Evolutionary conservation across 2,888 invertebrate genomes (phyloP).

Genomic region (Lycophotia porphyrea): DNA sequence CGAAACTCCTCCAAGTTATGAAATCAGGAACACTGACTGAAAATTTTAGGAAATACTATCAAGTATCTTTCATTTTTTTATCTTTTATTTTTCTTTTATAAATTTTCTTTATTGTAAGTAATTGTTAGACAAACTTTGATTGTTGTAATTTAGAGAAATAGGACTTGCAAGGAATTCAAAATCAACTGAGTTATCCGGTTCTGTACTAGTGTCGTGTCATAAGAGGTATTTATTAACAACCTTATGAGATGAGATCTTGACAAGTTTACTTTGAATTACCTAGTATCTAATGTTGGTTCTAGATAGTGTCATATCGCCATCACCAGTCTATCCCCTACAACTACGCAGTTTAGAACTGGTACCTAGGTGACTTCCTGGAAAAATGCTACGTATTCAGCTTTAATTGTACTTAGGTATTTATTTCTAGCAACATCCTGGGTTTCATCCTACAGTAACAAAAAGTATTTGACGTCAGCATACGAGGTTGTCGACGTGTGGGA

Average conservation of each 20-base stretch:
- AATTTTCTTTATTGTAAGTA: background rate
- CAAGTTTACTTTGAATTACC: background rate
- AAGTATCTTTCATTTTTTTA: too few relatives aligned
- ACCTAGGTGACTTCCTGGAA: slow-evolving; percentile 9
- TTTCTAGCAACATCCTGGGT: background rate
- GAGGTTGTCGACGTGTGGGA: slow-evolving; percentile 6
- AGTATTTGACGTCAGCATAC: background rate
- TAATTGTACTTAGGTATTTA: background rate
- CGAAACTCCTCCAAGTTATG: too few relatives aligned
- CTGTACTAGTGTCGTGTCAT: too few relatives aligned
- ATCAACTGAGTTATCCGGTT: background rate
- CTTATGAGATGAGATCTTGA: background rate
- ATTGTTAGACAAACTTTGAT: background rate
- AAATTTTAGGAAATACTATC: too few relatives aligned
- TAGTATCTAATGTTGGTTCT: slow-evolving; percentile 16
- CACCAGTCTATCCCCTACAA: background rate
- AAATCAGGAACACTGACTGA: too few relatives aligned
- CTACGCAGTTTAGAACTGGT: slow-evolving; percentile 3
- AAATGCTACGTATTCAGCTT: background rate
- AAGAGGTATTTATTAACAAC: too few relatives aligned
- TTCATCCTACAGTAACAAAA: background rate
- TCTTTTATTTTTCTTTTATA: background rate
- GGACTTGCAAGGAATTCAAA: background rate
- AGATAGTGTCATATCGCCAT: background rate
- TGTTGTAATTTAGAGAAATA: background rate